These are phyloP conservation scores for Strigamia transsilvanica DNA, from an alignment of 2,888 invertebrate species.

Conservation along the genomic window DNA sequence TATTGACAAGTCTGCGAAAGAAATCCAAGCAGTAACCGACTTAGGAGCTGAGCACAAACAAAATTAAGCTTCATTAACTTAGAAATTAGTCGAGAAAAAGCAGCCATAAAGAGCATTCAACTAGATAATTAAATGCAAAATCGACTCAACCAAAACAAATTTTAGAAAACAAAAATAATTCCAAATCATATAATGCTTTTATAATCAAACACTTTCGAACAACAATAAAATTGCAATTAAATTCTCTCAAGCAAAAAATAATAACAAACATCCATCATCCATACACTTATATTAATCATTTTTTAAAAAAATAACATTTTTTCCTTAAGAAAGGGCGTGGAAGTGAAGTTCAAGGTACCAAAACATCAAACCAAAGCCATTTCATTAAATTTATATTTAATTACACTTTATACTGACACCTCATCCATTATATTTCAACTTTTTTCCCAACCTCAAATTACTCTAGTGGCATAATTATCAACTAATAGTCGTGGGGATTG, in stretches of 20 bases:
- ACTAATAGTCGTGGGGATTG: conserved; percentile 2
- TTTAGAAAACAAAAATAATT: not conserved
- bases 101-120: not conserved
- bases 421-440: conserved; percentile 37
- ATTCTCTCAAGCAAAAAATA: not conserved
- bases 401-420: conserved; percentile 42
- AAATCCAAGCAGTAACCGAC: not conserved
- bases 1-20: not conserved
- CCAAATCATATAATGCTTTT: not conserved
- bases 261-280: not conserved
- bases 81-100: conserved; percentile 21
- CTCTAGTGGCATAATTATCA: conserved; percentile 23
- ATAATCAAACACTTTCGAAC: not conserved
- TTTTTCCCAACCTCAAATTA: not conserved
- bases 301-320: not conserved
- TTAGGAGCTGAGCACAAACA: conserved; percentile 25
- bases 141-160: not conserved
- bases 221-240: conserved; percentile 1
- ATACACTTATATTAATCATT: conserved; percentile 18
- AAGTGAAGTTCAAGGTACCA: not conserved
- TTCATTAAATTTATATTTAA: conserved; percentile 46
- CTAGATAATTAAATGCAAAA: conserved; percentile 47
- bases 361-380: conserved; percentile 33
- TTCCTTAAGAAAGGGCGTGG: conserved; percentile 12
- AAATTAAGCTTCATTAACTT: conserved; percentile 33